phyloP scores from a whole-genome alignment of 1,140 invertebrate species.

The Plodia interpunctella region DNA sequence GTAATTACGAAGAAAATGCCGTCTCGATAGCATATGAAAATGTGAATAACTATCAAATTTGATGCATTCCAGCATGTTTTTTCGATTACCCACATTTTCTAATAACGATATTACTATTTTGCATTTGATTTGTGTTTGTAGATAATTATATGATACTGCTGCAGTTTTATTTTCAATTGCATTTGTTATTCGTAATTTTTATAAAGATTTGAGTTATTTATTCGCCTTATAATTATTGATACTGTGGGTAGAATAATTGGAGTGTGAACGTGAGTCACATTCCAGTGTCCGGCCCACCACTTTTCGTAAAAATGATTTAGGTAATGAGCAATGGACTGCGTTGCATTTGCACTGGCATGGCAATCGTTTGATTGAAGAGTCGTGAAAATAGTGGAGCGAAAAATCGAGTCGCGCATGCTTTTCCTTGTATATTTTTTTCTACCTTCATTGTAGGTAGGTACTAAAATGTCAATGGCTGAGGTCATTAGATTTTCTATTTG shows the following conservation, averaged over 20 bases:
- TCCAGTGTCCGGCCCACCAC: constrained; percentile 50
- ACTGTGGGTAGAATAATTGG: constrained; percentile 68
- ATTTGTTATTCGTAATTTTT: constrained; percentile 56
- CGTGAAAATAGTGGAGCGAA: constrained; percentile 6
- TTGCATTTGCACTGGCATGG: not conserved
- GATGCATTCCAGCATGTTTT: constrained; percentile 17
- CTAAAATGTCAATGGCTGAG: constrained; percentile 19
- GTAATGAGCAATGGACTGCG: constrained; percentile 18
- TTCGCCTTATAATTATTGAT: constrained; percentile 59
- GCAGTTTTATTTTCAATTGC: constrained; percentile 55
- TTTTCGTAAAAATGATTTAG: constrained; percentile 57
- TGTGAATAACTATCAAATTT: constrained; percentile 20
- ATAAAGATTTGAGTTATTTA: constrained; percentile 57
- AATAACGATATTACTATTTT: constrained; percentile 14
- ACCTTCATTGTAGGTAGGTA: constrained; percentile 20
- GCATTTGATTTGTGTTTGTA: not conserved
- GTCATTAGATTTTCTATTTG: constrained; percentile 36
- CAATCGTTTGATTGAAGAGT: not conserved
- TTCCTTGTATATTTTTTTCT: constrained; percentile 13
- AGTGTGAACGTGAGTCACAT: constrained; percentile 73
- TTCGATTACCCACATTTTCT: constrained; percentile 46
- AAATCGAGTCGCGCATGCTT: not conserved
- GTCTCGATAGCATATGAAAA: constrained; percentile 17
- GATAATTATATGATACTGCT: constrained; percentile 27
- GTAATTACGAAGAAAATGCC: constrained; percentile 30